Evolutionary conservation across 1,140 invertebrate genomes (phyloP), one percentile per base, ranked within the genome.

Genomic region (Belonocnema kinseyi): DNA sequence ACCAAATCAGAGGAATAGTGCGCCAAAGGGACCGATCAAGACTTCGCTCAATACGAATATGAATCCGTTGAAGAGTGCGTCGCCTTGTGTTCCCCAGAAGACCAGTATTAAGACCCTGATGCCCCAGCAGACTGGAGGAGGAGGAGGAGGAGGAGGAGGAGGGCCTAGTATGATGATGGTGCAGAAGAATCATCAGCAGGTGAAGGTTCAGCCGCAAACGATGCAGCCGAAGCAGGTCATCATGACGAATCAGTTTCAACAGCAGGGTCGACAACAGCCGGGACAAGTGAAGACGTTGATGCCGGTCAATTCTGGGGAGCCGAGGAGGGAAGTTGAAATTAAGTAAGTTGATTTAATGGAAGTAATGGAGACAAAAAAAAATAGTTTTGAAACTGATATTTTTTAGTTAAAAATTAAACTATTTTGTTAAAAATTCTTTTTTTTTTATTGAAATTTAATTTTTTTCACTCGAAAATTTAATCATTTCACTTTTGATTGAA

Each of bases 281-380:
- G 87, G 88, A 17, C 88, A 89, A 51, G 86, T 90, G 7, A 90
- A 90, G 61, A 90, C 87, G 0, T 56, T 89, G 33, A 5, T 89
- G 13, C 87, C 89, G 2, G 78, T 88, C 11, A 80, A 76, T 5
- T 75, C 76, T 3, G 21, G 33, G 3, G 88, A 88, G 40, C n/a
- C 76, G 33, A 81, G 80, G 6, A 85, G 81, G 16, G 88, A 88
- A 10, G 50, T 74, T 14, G 86, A 89, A 10, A 75, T 76, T 33
- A 89, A 87, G 88, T 88, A 58, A 85, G 83, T 81, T 75, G 52
- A 53, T 54, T 16, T 74, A n/a, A 13, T 17, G 8, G 16, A n/a
- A 14, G 0, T 19, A 14, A 10, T 19, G n/a, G 4, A 56, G 11
- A 56, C 3, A 56, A 17, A 56, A 8, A n/a, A 56, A 21, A 8